These are phyloP conservation scores for Onychomys torridus DNA, from an alignment of 2,797 vertebrate species.

Conservation along the genomic window DNA sequence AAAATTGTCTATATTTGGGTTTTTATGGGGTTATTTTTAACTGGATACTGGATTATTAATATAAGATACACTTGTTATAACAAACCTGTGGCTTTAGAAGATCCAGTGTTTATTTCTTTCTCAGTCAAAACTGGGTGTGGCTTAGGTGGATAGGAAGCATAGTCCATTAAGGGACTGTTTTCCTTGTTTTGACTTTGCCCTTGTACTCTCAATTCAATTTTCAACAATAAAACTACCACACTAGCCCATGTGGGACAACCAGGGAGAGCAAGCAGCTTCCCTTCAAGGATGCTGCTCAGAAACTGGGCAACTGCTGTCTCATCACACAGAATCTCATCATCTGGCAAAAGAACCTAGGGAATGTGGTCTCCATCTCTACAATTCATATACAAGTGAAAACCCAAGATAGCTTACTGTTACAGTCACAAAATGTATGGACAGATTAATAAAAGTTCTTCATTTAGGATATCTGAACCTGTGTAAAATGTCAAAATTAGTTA, in stretches of 20 bases:
- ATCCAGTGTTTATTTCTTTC: background rate
- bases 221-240: background rate
- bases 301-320: background rate
- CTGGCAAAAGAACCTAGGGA: background rate
- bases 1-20: background rate
- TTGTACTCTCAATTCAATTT: background rate
- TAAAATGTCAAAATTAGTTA: background rate
- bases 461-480: background rate
- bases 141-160: background rate
- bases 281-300: background rate
- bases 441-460: background rate
- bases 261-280: background rate
- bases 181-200: background rate
- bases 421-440: background rate
- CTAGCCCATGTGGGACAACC: background rate
- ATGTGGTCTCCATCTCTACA: background rate
- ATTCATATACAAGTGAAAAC: background rate
- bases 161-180: background rate
- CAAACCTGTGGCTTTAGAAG: background rate
- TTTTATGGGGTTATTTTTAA: background rate
- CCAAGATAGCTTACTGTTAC: background rate
- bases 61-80: background rate
- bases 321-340: background rate
- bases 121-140: background rate
- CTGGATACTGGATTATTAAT: background rate